Conservation (phyloP, 2,888 invertebrate species). For the Nomada flava region DNA sequence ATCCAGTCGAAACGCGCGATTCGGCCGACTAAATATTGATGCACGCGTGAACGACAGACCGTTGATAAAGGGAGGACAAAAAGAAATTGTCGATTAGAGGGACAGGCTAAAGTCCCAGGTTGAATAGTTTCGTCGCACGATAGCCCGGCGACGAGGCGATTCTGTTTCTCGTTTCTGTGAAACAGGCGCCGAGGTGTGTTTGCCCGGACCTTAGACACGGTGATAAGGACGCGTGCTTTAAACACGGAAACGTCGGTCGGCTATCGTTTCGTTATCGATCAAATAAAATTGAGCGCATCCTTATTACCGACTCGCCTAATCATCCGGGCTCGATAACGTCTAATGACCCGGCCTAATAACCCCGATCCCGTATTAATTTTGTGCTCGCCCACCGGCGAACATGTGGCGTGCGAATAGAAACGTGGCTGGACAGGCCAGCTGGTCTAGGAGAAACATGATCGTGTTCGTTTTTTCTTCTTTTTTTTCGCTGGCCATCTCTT, state of each 20-base stretch:
- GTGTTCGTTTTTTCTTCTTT: constrained; percentile 50
- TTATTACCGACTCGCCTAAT: constrained; percentile 75
- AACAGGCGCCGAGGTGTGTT: constrained; percentile 25
- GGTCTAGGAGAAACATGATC: constrained; percentile 79
- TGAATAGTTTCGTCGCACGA: background rate
- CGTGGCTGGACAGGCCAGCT: constrained; percentile 78
- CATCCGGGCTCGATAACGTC: constrained; percentile 71
- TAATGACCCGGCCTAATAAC: constrained; percentile 77
- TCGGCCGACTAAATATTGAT: constrained; percentile 46
- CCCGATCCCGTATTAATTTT: constrained; percentile 80
- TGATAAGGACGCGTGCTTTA: background rate
- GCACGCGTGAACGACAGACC: constrained; percentile 22
- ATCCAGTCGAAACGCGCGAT: background rate
- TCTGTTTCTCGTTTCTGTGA: background rate
- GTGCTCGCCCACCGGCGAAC: constrained; percentile 75
- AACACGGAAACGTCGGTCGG: constrained; percentile 3
- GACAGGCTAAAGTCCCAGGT: constrained; percentile 41
- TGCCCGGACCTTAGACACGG: constrained; percentile 22
- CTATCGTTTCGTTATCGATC: constrained; percentile 26
- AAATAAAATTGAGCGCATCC: constrained; percentile 29
- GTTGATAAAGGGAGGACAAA: constrained; percentile 3
- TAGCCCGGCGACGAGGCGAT: constrained; percentile 14
- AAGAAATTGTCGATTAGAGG: constrained; percentile 18
- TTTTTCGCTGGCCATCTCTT: constrained; percentile 50
- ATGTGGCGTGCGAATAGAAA: constrained; percentile 84